Base-by-base conservation (phyloP, 2,113 vertebrate species). In the Fukomys damarensis region DNA sequence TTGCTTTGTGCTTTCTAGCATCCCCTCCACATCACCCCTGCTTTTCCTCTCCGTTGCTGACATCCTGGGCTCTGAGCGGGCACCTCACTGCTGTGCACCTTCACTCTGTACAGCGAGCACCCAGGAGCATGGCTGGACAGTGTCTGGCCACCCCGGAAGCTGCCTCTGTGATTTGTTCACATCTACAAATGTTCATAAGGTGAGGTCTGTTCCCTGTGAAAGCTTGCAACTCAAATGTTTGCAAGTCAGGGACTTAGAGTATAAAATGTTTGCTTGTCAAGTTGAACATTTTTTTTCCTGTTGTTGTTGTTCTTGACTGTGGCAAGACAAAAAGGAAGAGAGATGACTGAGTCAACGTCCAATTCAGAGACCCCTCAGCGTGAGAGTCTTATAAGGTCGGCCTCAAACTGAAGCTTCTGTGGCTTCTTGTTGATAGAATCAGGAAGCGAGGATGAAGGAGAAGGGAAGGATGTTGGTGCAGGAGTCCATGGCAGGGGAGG, bases 81-180 rank as follows among this genome's bases (percentile, higher is more conserved):
- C 38, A 1, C 20, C 10, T 7, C n/a, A 11, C 19, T 5, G 2
- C n/a, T 20, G 19, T n/a, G 11, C 20, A 5, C 1, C 11, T 12
- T 10, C 11, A 20, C 22, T 1, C 38, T 12, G 38, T 0, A 4
- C 38, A 12, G 4, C 24, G 11, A 72, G 70, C 22, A 26, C 38
- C 41, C 20, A 26, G 68, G 0, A 12, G 9, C 17, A 12, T 4
- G 24, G 3, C 38, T 41, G 10, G 1, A 9, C 20, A 24, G 17
- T 19, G 19, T 38, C n/a, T 72, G n/a, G 68, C 65, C 8, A 20
- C 24, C 20, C 5, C 22, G 3, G 4, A 20, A 5, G 20, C 68
- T 72, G 12, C 3, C 68, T 24, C 68, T 41, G 10, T 12, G 38
- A 72, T 41, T 41, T 24, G n/a, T 72, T 72, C 16, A 19, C n/a